A percentile compares a stretch with the other conserved stretches of the same genome.
Evolutionary conservation across 2,113 vertebrate genomes (phyloP).

Genomic region (Pipra filicauda): DNA sequence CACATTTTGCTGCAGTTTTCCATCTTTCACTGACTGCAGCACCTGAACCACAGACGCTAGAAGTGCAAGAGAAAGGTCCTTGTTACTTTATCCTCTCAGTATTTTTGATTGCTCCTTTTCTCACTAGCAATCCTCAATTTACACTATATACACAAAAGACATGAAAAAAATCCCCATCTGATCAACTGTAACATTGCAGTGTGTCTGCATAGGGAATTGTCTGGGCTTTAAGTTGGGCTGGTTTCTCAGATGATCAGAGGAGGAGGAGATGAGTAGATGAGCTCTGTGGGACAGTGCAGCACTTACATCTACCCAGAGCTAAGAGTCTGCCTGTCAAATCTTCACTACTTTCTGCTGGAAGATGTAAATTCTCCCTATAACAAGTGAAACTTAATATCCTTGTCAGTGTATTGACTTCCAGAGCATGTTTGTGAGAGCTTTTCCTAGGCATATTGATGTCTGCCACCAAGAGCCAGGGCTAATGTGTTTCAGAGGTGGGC

Average conservation of each 20-base stretch:
- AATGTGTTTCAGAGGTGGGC: neutral
- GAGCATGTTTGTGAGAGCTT: neutral
- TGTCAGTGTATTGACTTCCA: neutral
- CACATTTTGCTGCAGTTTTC: constrained; percentile 75
- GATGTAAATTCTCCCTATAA: neutral
- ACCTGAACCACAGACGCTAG: constrained; percentile 80
- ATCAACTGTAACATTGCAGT: neutral
- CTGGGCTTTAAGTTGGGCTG: neutral
- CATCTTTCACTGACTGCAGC: constrained; percentile 75
- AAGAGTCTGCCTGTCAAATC: neutral
- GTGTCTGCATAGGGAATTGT: neutral
- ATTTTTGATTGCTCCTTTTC: neutral
- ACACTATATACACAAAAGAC: neutral
- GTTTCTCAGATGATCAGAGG: neutral
- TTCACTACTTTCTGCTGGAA: neutral
- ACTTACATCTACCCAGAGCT: neutral
- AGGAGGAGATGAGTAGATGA: neutral
- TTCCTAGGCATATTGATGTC: neutral
- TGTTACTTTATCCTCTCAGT: neutral
- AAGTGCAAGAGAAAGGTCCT: neutral
- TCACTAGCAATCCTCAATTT: neutral
- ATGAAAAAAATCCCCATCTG: neutral
- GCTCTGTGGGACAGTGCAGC: neutral
- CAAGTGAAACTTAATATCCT: neutral
- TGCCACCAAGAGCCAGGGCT: neutral